Evolutionary conservation across 2,113 vertebrate species (phyloP).

Genomic region (Trogon surrucura): DNA sequence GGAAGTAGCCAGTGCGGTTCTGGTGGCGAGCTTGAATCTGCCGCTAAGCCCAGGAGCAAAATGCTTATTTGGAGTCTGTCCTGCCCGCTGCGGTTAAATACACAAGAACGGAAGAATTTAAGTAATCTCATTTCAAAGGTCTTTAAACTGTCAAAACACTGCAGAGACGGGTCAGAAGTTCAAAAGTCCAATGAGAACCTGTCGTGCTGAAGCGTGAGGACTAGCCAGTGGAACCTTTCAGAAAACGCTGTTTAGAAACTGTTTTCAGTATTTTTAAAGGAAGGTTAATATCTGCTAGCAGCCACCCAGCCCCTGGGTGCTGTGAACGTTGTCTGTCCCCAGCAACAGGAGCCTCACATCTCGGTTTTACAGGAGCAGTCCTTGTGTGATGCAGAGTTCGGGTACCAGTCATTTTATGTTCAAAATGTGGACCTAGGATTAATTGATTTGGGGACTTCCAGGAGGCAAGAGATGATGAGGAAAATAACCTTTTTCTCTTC

Average conservation of each 20-base stretch:
- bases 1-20: rapidly evolving
- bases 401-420: rapidly evolving
- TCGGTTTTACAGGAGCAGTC: rapidly evolving
- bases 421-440: rapidly evolving
- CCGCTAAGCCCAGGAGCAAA: not conserved
- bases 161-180: not conserved
- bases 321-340: not conserved
- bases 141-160: not conserved
- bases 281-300: not conserved
- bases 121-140: not conserved
- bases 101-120: not conserved
- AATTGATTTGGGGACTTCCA: not conserved
- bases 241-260: not conserved
- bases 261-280: not conserved
- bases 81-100: not conserved
- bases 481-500: not conserved
- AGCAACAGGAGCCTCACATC: rapidly evolving
- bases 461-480: not conserved
- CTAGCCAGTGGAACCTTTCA: not conserved
- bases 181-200: not conserved
- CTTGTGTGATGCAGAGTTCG: too few species aligned
- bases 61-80: not conserved
- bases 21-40: not conserved
- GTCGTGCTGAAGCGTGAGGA: rapidly evolving
- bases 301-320: not conserved